Percentiles rank a stretch among this genome's conserved stretches.
Evolutionary conservation across 2,888 invertebrate genomes (phyloP).

Genomic region (Smittia aterrima): DNA sequence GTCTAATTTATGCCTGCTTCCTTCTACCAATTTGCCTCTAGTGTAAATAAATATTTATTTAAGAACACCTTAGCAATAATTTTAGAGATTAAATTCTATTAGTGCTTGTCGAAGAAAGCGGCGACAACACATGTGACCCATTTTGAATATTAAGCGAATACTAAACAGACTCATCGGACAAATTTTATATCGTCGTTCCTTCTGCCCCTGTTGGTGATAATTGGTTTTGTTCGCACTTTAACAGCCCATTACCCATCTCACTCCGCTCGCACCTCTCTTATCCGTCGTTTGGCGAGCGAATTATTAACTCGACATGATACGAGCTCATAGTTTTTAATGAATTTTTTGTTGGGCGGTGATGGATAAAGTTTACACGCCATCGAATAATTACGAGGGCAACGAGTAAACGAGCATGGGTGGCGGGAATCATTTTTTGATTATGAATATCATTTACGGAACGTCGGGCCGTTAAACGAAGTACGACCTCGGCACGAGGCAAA

Average conservation of each 20-base stretch:
- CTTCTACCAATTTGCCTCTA: background rate
- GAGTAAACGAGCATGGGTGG: background rate
- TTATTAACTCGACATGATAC: background rate
- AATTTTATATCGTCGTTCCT: background rate
- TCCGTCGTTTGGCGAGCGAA: background rate
- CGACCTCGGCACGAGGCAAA: background rate
- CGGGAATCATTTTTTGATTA: background rate
- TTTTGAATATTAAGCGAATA: background rate
- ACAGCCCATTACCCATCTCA: background rate
- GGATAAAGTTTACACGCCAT: background rate
- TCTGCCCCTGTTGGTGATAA: background rate
- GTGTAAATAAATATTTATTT: conserved; percentile 12
- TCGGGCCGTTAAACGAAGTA: background rate
- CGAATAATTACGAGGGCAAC: background rate
- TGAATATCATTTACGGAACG: background rate
- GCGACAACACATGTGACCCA: background rate
- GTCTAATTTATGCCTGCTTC: conserved; percentile 1
- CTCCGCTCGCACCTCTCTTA: background rate
- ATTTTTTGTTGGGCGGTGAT: background rate
- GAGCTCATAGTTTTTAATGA: background rate
- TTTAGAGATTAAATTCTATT: background rate
- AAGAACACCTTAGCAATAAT: conserved; percentile 3
- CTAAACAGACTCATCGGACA: background rate
- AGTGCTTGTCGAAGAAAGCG: background rate
- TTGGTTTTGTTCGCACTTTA: conserved; percentile 21